Percentiles rank a stretch among this genome's conserved stretches.
Evolutionary conservation across 1,140 invertebrate genomes (phyloP).

Genomic region (Drosophila busckii): DNA sequence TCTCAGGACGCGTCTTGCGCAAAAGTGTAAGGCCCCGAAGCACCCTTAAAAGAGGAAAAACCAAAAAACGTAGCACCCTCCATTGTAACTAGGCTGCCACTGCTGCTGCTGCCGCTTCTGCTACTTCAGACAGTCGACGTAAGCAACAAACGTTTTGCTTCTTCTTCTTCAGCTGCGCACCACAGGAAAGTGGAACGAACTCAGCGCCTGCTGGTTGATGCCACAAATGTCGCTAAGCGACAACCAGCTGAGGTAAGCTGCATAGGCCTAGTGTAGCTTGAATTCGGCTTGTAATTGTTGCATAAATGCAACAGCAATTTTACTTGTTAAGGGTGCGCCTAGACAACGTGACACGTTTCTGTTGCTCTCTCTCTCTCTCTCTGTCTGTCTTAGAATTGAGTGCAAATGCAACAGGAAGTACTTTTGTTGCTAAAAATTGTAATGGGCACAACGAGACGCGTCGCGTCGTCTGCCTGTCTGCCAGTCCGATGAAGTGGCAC

Average conservation of each 20-base stretch:
- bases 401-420: slow-evolving; percentile 57
- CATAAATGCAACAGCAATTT: slow-evolving; percentile 22
- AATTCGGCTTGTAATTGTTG: slow-evolving; percentile 27
- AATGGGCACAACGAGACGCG: slow-evolving; percentile 22
- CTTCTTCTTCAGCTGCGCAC: slow-evolving; percentile 6
- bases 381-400: slow-evolving; percentile 42
- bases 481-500: slow-evolving; percentile 34
- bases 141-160: too few species aligned
- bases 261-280: too few species aligned
- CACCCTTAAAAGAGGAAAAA: slow-evolving; percentile 60
- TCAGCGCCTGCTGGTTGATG: slow-evolving; percentile 8
- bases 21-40: slow-evolving; percentile 45
- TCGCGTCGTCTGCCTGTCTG: too few species aligned
- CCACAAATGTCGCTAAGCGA: slow-evolving; percentile 40
- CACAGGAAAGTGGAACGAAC: slow-evolving; percentile 58
- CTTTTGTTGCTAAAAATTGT: slow-evolving; percentile 38
- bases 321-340: slow-evolving; percentile 24
- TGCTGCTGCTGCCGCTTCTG: slow-evolving; percentile 6
- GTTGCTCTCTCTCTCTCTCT: background rate
- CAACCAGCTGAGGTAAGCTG: background rate
- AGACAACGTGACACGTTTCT: slow-evolving; percentile 8
- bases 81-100: slow-evolving; percentile 6
- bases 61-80: slow-evolving; percentile 42
- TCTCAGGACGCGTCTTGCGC: slow-evolving; percentile 54
- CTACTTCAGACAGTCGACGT: slow-evolving; percentile 51